Conservation (phyloP, 2,113 vertebrate genomes). For the Melospiza melodia region DNA sequence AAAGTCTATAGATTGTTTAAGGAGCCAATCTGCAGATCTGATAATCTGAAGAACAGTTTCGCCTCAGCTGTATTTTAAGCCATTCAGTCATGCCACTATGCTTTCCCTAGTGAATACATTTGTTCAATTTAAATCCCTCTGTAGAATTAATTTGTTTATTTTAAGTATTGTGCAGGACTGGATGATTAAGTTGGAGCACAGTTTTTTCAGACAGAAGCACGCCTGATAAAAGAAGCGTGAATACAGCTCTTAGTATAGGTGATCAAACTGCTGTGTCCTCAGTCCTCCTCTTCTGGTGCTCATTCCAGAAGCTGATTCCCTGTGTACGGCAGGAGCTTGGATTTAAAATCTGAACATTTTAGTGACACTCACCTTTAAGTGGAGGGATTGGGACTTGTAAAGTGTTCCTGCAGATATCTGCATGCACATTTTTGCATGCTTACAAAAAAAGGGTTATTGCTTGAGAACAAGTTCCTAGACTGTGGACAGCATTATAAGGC, state of each 20-base stretch:
- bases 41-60: background rate
- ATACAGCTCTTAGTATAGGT: background rate
- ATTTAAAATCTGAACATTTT: background rate
- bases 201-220: background rate
- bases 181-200: background rate
- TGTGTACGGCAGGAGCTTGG: background rate
- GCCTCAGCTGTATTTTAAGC: slow-evolving; percentile 24
- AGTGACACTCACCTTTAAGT: background rate
- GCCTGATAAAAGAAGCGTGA: background rate
- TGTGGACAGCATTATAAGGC: background rate
- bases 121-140: slow-evolving; percentile 12
- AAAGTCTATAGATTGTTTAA: background rate
- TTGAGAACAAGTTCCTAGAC: background rate
- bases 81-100: background rate
- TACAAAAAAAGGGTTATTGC: background rate
- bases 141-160: slow-evolving; percentile 31
- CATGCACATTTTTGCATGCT: background rate
- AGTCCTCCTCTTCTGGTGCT: background rate
- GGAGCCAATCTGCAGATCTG: slow-evolving; percentile 11
- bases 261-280: background rate
- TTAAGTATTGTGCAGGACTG: background rate
- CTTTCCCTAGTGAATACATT: slow-evolving; percentile 8
- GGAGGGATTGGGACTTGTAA: background rate
- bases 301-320: background rate
- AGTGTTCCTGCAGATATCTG: background rate